phyloP scores from a whole-genome alignment of 2,888 invertebrate species.

The Trichopoda pennipes region DNA sequence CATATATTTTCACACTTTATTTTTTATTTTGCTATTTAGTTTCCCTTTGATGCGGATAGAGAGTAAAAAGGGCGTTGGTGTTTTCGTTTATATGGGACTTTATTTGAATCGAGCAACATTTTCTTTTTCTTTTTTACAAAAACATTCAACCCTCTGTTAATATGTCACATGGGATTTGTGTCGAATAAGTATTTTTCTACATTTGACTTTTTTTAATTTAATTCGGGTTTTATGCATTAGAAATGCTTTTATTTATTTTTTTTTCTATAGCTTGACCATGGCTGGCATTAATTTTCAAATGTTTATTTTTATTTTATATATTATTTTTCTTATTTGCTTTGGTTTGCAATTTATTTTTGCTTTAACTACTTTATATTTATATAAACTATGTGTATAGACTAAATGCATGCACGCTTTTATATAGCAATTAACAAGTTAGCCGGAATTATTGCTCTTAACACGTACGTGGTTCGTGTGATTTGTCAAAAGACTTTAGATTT shows the following conservation, averaged over 20 bases:
- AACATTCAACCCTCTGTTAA: conserved; percentile 59
- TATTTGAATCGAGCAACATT: conserved; percentile 43
- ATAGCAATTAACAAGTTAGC: conserved; percentile 50
- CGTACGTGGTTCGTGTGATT: conserved; percentile 7
- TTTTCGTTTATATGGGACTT: conserved; percentile 34
- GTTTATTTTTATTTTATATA: conserved; percentile 17
- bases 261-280: conserved; percentile 27
- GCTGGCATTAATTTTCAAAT: conserved; percentile 44
- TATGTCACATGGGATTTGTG: conserved; percentile 64
- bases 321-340: conserved; percentile 27
- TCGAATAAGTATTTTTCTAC: conserved; percentile 60
- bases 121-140: conserved; percentile 41
- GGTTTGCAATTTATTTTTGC: conserved; percentile 51
- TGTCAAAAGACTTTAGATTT: neutral
- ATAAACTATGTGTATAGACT: neutral
- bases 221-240: conserved; percentile 50
- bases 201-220: conserved; percentile 58
- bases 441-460: neutral
- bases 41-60: conserved; percentile 4
- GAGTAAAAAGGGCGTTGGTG: conserved; percentile 25
- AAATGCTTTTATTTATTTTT: conserved; percentile 35
- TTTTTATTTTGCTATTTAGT: neutral
- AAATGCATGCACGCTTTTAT: conserved; percentile 1
- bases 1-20: conserved; percentile 36
- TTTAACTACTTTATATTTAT: conserved; percentile 12